These are phyloP conservation scores for Dichetophora obliterata DNA, from an alignment of 2,888 invertebrate genomes.

Conservation along the genomic window DNA sequence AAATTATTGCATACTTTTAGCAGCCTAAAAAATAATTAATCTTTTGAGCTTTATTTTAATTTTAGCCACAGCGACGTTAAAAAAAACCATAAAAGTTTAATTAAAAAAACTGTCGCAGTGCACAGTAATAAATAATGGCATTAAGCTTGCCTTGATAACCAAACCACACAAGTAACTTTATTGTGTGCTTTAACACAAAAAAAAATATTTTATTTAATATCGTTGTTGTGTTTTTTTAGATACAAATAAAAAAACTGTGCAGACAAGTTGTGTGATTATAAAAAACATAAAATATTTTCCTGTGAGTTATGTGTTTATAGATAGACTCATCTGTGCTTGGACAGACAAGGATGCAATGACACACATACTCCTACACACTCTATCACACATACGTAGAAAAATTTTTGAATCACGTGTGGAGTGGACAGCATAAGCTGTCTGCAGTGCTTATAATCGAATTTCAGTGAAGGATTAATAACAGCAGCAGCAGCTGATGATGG, in stretches of 20 bases:
- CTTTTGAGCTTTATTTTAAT: not conserved
- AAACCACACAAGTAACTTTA: not conserved
- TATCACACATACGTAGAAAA: too few relatives aligned
- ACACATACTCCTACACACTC: not conserved
- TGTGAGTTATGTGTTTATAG: not conserved
- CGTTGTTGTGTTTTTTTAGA: not conserved
- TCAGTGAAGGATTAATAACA: too few relatives aligned
- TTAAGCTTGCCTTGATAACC: not conserved
- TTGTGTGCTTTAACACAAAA: not conserved
- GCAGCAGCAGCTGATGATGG: not conserved
- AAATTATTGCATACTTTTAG: slow-evolving; percentile 33
- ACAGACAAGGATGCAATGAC: not conserved
- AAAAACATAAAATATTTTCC: not conserved
- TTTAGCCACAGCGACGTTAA: too few relatives aligned
- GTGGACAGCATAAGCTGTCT: too few relatives aligned
- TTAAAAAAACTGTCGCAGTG: slow-evolving; percentile 3
- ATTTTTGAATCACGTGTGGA: too few relatives aligned
- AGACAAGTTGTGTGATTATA: not conserved
- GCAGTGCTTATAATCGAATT: too few relatives aligned
- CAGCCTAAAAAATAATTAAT: not conserved
- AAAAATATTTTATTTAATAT: not conserved
- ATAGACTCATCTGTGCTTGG: not conserved
- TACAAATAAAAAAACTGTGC: not conserved
- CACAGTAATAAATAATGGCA: not conserved
- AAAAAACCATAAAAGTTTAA: not conserved